Conservation (phyloP, 2,113 vertebrate species). For the Ciconia stormi region DNA sequence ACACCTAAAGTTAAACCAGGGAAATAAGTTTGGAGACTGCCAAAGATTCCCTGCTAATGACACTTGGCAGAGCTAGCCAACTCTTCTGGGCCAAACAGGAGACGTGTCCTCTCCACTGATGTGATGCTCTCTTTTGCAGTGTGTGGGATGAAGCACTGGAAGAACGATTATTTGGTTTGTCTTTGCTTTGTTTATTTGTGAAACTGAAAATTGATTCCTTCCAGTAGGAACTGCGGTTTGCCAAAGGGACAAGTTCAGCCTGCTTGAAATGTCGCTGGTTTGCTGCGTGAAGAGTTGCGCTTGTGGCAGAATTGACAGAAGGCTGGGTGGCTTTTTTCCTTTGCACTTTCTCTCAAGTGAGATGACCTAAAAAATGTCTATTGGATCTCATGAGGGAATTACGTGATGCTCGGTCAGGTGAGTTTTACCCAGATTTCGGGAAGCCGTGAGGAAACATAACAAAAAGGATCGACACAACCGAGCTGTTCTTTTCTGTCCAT, state of each 20-base stretch:
- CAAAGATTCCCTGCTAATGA: neutral
- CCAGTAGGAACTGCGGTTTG: neutral
- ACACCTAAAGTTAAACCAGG: neutral
- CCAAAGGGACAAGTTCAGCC: fast-evolving
- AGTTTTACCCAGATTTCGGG: neutral
- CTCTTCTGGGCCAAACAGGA: neutral
- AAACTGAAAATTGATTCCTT: neutral
- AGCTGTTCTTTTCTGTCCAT: neutral
- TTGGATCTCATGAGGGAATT: neutral
- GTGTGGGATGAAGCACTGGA: neutral
- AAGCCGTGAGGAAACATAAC: neutral
- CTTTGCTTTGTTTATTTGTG: neutral
- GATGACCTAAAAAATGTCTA: fast-evolving
- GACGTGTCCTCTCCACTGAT: fast-evolving
- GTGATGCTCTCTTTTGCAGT: fast-evolving
- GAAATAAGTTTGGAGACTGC: neutral
- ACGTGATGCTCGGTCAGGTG: neutral
- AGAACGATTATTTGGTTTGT: neutral
- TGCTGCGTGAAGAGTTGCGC: neutral
- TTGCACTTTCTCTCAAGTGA: neutral
- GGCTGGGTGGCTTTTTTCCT: neutral
- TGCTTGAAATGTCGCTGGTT: fast-evolving
- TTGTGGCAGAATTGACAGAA: neutral
- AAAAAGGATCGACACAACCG: neutral
- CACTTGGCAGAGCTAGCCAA: neutral